phyloP scores from a whole-genome alignment of 2,797 vertebrate genomes.

The Pagetopsis macropterus region DNA sequence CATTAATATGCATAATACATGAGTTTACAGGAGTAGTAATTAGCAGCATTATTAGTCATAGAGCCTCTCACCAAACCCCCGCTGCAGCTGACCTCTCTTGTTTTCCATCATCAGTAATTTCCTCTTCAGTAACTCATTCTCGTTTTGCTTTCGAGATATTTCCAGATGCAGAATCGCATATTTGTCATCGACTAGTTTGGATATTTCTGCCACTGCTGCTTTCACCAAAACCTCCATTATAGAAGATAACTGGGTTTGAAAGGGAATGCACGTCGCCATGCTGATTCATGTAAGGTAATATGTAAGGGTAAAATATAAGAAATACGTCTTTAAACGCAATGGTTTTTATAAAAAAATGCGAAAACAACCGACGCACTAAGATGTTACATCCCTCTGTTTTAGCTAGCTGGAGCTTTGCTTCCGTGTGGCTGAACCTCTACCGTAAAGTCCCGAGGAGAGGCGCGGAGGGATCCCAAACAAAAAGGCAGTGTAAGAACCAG shows the following conservation, averaged over 20 bases:
- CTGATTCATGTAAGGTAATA: slow-evolving; percentile 24
- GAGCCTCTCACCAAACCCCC: slow-evolving; percentile 68
- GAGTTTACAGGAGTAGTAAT: not conserved
- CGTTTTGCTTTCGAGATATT: slow-evolving; percentile 77
- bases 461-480: slow-evolving; percentile 15
- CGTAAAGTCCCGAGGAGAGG: slow-evolving; percentile 47
- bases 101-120: slow-evolving; percentile 73
- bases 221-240: slow-evolving; percentile 84
- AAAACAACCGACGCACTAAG: slow-evolving; percentile 44
- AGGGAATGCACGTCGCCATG: slow-evolving; percentile 80
- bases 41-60: not conserved
- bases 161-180: slow-evolving; percentile 79
- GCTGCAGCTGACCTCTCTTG: slow-evolving; percentile 68
- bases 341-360: slow-evolving; percentile 12
- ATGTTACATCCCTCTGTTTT: slow-evolving; percentile 55
- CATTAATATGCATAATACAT: not conserved
- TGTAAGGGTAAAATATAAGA: not conserved
- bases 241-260: slow-evolving; percentile 80
- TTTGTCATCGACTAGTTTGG: slow-evolving; percentile 84
- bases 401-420: slow-evolving; percentile 66
- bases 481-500: not conserved
- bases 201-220: slow-evolving; percentile 81
- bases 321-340: not conserved
- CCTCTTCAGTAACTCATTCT: slow-evolving; percentile 77
- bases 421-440: slow-evolving; percentile 67